A percentile compares a stretch with the other conserved stretches of the same genome.
phyloP scores from a whole-genome alignment of 2,797 vertebrate genomes.

The Liparis tanakae region DNA sequence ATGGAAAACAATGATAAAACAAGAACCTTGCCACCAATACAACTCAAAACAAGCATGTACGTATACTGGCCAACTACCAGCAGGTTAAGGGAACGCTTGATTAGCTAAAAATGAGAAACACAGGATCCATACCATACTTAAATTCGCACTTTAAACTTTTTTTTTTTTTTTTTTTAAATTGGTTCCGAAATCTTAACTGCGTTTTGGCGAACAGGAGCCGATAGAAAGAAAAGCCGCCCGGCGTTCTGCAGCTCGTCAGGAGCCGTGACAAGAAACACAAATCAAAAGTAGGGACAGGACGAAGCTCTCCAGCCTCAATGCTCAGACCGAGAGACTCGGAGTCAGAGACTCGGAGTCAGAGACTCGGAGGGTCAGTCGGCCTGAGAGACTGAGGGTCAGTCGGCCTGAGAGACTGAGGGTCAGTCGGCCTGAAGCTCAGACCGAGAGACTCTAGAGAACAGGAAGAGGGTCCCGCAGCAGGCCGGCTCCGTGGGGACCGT shows the following conservation, averaged over 20 bases:
- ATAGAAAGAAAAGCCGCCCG: slow-evolving; percentile 20
- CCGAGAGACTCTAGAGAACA: too few species aligned
- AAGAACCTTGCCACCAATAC: slow-evolving; percentile 34
- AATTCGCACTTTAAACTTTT: slow-evolving; percentile 29
- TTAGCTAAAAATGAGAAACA: slow-evolving; percentile 7
- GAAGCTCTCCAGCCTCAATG: too few species aligned
- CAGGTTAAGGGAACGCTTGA: slow-evolving; percentile 30
- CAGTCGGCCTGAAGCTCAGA: too few species aligned
- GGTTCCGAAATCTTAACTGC: slow-evolving; percentile 35
- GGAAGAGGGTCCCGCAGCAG: too few species aligned
- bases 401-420: too few species aligned
- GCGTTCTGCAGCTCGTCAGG: not conserved
- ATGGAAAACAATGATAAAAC: slow-evolving; percentile 36
- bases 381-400: too few species aligned
- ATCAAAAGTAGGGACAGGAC: too few species aligned
- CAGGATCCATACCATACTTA: slow-evolving; percentile 4
- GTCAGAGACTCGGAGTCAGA: too few species aligned
- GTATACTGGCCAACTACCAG: slow-evolving; percentile 29
- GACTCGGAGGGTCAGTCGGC: too few species aligned
- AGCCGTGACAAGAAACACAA: slow-evolving; percentile 5
- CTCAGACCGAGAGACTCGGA: too few species aligned
- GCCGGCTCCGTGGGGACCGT: too few species aligned
- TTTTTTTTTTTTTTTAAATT: slow-evolving; percentile 16
- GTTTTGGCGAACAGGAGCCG: not conserved
- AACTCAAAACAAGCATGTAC: slow-evolving; percentile 37